phyloP scores from a whole-genome alignment of 2,888 invertebrate species.

The Eupithecia vulgata region DNA sequence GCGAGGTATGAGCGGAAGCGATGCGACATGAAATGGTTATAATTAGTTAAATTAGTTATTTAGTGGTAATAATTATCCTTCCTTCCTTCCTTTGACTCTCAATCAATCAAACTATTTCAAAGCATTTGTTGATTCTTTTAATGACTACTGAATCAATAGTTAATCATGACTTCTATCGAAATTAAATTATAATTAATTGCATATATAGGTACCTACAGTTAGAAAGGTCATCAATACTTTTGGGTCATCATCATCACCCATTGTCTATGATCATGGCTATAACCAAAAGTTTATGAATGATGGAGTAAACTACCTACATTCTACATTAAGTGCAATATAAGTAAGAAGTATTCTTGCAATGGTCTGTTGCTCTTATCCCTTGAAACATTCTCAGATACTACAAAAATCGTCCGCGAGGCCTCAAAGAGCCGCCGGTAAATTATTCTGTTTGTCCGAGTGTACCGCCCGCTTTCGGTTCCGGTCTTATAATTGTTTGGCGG shows the following conservation, averaged over 20 bases:
- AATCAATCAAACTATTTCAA: background rate
- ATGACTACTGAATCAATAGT: background rate
- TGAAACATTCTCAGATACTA: conserved; percentile 47
- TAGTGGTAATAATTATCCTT: background rate
- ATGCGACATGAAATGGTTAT: background rate
- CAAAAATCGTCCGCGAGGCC: conserved; percentile 65
- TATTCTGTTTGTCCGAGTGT: conserved; percentile 77
- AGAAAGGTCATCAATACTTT: background rate
- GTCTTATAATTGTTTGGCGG: conserved; percentile 50
- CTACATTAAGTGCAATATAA: background rate
- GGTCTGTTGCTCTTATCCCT: background rate
- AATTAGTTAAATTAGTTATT: no score
- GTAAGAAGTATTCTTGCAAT: background rate
- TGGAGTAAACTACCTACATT: background rate
- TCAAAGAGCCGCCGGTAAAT: conserved; percentile 72
- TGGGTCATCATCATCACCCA: background rate
- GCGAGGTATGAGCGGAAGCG: conserved; percentile 42
- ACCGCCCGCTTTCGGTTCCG: conserved; percentile 52
- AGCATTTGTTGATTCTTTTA: background rate
- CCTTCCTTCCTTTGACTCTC: background rate
- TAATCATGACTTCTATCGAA: background rate
- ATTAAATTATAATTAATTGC: no score
- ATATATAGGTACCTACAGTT: background rate
- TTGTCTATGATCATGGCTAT: background rate
- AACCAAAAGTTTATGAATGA: background rate